Evolutionary conservation across 2,113 vertebrate genomes (phyloP).

Genomic region (Jacana jacana): DNA sequence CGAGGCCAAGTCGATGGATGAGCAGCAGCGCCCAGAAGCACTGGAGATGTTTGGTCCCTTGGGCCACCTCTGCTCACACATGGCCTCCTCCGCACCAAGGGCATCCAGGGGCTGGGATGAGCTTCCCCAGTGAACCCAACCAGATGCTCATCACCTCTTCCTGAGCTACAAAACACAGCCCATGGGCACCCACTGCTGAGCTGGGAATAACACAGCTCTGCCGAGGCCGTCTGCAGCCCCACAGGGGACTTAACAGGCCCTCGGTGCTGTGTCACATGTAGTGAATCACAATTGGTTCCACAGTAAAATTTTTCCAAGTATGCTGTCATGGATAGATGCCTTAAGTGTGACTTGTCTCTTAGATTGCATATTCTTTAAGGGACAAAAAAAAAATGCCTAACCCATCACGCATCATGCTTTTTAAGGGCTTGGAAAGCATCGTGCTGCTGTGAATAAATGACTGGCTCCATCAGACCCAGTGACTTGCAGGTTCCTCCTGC

Average conservation of each 20-base stretch:
- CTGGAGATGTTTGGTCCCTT: background rate
- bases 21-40: background rate
- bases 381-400: too few species aligned
- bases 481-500: background rate
- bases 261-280: background rate
- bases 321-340: background rate
- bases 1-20: background rate
- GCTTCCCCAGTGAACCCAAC: background rate
- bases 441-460: background rate
- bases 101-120: background rate
- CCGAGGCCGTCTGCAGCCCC: background rate
- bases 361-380: background rate
- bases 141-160: background rate
- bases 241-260: background rate
- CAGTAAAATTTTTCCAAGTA: background rate
- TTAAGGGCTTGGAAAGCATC: background rate
- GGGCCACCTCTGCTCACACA: background rate
- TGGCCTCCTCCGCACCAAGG: background rate
- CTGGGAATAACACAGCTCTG: background rate
- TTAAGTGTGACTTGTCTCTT: background rate
- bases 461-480: background rate
- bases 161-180: background rate
- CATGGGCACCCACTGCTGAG: accelerated
- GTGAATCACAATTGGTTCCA: background rate
- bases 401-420: background rate